Evolutionary conservation across 2,888 invertebrate species (phyloP), one percentile per base, ranked within the genome.

Genomic region (Mesorhabditis belari): DNA sequence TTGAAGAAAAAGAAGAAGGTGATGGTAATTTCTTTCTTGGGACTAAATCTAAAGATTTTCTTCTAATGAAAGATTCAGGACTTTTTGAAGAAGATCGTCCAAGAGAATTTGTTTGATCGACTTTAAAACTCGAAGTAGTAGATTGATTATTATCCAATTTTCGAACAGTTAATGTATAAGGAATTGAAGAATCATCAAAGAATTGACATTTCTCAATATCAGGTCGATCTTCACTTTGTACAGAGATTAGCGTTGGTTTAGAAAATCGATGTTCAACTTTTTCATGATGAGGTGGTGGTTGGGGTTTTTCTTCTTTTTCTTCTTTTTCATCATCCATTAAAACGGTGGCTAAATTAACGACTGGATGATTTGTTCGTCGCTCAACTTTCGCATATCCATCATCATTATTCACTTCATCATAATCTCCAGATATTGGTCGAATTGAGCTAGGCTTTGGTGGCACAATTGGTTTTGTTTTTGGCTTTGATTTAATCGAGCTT

Each of bases 81-180:
- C 65, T 65, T 58, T 69, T 66, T 5, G 65, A 35, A 35, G 44
- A 65, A 0, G 62, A 62, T 55, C 66, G 54, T 17, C 68, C 66
- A 51, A 69, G 49, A 2, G 70, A 70, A 28, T 26, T 21, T 19
- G 65, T 53, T 5, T 27, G 24, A 58, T 62, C 35, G 61, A 64
- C 53, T 68, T 60, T 29, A 59, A 65, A 28, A 9, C 44, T 52
- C 35, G 35, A 52, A 57, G 65, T 54, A 51, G 55, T 27, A 61
- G 62, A 3, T n/a, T 9, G 44, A 17, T 9, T 9, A 27, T 24
- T 24, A 24, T 67, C 69, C 5, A 78, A 67, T 76, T 65, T 78
- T 25, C 81, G 63, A 68, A 81, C 70, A 17, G 81, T 81, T 28
- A 81, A 64, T 2, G 81, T 79, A 63, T 81, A 81, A 4, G 81